phyloP scores from a whole-genome alignment of 1,140 invertebrate genomes.

The Pogonomyrmex californicus region DNA sequence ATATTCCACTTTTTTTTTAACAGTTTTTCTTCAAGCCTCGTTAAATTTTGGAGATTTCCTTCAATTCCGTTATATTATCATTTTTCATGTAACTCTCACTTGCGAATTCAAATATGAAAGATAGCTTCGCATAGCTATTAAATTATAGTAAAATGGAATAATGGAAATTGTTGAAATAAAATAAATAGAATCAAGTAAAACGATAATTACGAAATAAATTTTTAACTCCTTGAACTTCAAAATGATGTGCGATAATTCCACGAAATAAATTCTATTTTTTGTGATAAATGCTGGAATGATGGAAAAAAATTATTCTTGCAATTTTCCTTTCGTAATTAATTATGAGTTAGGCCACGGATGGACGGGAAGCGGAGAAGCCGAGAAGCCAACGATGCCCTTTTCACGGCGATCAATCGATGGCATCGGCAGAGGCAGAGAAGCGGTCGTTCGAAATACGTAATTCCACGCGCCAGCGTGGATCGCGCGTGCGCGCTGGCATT shows the following conservation, averaged over 20 bases:
- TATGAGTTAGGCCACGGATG: not conserved
- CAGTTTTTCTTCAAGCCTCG: not conserved
- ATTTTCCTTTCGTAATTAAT: too few species aligned
- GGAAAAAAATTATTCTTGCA: not conserved
- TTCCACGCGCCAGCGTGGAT: conserved; percentile 63
- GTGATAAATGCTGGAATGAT: not conserved
- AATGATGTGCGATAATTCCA: not conserved
- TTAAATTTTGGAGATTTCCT: not conserved
- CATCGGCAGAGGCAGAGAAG: not conserved
- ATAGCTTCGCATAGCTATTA: not conserved
- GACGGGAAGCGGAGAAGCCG: not conserved
- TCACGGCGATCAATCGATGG: conserved; percentile 33
- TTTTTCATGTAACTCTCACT: not conserved
- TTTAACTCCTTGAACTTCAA: not conserved
- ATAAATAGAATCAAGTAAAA: not conserved
- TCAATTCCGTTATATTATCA: not conserved
- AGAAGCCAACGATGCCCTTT: conserved; percentile 15
- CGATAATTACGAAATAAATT: too few species aligned
- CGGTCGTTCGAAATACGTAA: conserved; percentile 65
- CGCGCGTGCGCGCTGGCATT: conserved; percentile 74
- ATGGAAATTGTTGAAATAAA: not conserved
- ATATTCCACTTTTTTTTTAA: not conserved
- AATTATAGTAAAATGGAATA: not conserved
- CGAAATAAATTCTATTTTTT: not conserved
- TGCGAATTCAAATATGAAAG: not conserved